Evolutionary conservation across 2,797 vertebrate genomes (phyloP), one percentile per base, ranked within the genome.

Genomic region (Argentina silus): DNA sequence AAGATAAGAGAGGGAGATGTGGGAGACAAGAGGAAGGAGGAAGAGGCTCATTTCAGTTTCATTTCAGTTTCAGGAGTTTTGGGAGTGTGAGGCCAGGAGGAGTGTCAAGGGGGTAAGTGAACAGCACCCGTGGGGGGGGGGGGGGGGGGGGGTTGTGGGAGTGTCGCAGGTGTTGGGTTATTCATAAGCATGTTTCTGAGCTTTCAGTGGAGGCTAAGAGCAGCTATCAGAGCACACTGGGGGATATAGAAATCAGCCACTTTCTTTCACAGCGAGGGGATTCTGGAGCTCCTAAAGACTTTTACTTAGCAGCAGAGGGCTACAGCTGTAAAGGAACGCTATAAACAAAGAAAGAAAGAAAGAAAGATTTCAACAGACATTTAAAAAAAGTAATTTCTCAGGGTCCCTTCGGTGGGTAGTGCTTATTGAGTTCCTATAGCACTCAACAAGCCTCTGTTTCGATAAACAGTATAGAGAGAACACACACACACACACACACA

Each of bases 201-300:
- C 12, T 7, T 53, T n/a, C 63, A 11, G 57, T 27, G 43, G 55
- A 21, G 55, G 66, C 57, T 76, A 47, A 83, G 80, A 80, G 75
- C 66, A 76, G 69, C 27, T 60, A 78, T 77, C 56, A 61, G 64
- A 79, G 68, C 57, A 53, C 21, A 76, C 53, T 3, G 56, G 73
- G 10, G 50, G 77, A 71, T 59, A 27, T 61, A 75, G 74, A 74
- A 55, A 64, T 12, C 2, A 36, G 2, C 4, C 2, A 45, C 45
- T 67, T 17, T 69, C 42, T 74, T 75, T 78, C 48, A 80, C 65
- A 72, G 0, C 0, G 15, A 66, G n/a, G 57, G 47, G 61, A 67
- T 76, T 81, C 65, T 79, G 3, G 36, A 44, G n/a, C n/a, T 19
- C 50, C 12, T 51, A 6, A 51, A 6, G 48, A 51, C 14, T 36